Base-by-base conservation (phyloP, 2,888 invertebrate genomes). In the Buathra laborator region DNA sequence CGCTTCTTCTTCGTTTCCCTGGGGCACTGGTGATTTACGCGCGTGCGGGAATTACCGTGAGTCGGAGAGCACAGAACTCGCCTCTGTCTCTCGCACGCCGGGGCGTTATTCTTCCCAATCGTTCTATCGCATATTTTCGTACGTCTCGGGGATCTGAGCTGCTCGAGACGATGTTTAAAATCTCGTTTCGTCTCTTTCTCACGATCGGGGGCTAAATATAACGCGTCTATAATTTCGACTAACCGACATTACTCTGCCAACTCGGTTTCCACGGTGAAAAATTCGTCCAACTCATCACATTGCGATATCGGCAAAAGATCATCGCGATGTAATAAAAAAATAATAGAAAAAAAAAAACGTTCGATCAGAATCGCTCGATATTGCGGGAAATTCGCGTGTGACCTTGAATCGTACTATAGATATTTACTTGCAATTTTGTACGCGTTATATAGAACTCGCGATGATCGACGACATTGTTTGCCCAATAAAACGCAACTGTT, bases 21-120 rank as follows among this genome's bases (percentile, higher is more conserved):
- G 16, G 66, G 32, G 84, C 78, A 75, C 84, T 79, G 78, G 71
- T 85, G 85, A 82, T 85, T 85, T 85, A 85, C 85, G 82, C 85
- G 82, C 71, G 82, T 75, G 66, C 79, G 78, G 82, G 85, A 85
- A 82, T 85, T 79, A 85, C 79, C 79, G 82, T 75, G 82, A 75
- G 75, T 62, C 71, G 71, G 46, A 81, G 32, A 32, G 24, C 46
- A 53, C 44, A 48, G 67, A 19, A 53, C 83, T 77, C 79, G 78
- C 71, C 44, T 83, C 80, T 85, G 70, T 81, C 86, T 86, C 67
- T 68, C 64, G 75, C 72, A 86, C 66, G 64, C 66, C 24, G 37
- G 37, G 37, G n/a, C 48, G 19, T 48, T 44, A 59, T 24, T 53
- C 29, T 44, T 70, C 53, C 66, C 43, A 24, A 24, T 70, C 32